Conservation (phyloP, 2,888 invertebrate genomes). For the Chrysolina oricalcia region DNA sequence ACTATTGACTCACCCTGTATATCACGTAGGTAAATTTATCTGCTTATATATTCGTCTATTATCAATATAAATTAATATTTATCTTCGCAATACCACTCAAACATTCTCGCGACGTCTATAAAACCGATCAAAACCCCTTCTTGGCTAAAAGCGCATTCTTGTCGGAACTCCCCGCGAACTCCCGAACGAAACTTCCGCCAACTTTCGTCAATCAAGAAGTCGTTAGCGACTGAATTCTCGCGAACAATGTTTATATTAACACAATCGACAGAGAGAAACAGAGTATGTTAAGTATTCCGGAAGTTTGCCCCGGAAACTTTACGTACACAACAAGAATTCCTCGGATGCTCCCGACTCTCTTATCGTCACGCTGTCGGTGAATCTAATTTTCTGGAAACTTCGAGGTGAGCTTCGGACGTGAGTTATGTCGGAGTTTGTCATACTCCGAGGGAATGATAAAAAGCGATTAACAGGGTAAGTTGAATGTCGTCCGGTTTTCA, state of each 20-base stretch:
- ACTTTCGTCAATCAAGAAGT: constrained; percentile 45
- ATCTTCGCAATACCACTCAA: too few relatives aligned
- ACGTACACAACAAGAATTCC: background rate
- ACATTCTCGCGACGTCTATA: background rate
- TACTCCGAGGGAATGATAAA: constrained; percentile 5
- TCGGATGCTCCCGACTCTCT: background rate
- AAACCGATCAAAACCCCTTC: background rate
- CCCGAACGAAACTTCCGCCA: constrained; percentile 25
- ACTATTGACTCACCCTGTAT: too few relatives aligned
- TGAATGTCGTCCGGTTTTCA: background rate
- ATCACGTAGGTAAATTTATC: too few relatives aligned
- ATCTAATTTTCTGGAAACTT: constrained; percentile 12
- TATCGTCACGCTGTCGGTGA: background rate
- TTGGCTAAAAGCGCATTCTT: background rate
- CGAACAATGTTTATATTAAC: constrained; percentile 19
- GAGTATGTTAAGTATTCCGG: constrained; percentile 11
- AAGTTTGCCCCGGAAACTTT: constrained; percentile 1
- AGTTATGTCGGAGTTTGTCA: background rate
- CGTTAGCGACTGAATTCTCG: constrained; percentile 25
- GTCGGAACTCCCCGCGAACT: background rate
- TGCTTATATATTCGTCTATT: too few relatives aligned
- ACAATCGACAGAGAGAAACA: constrained; percentile 5
- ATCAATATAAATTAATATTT: too few relatives aligned
- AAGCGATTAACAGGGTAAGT: background rate
- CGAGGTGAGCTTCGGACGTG: background rate